Conservation (phyloP, 2,113 vertebrate species). For the Indicator indicator region DNA sequence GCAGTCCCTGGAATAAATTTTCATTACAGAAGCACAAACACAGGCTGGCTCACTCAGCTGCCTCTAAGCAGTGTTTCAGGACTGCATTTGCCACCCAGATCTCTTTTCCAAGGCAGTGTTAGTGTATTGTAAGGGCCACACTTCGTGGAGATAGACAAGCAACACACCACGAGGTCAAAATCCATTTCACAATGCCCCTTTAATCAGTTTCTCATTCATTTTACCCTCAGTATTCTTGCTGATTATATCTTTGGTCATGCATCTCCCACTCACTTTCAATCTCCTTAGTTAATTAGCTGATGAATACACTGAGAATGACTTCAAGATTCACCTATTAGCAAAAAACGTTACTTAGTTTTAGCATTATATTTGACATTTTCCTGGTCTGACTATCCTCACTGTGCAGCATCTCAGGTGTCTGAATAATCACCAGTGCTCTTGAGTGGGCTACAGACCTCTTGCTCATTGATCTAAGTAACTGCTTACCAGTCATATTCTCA, state of each 20-base stretch:
- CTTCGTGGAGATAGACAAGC: not conserved
- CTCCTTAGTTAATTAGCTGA: not conserved
- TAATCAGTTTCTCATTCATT: not conserved
- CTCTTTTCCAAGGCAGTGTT: not conserved
- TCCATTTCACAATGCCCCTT: not conserved
- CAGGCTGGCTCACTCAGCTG: rapidly evolving
- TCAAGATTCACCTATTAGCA: not conserved
- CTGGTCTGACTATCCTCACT: not conserved
- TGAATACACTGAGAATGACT: not conserved
- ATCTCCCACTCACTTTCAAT: not conserved
- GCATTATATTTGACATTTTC: not conserved
- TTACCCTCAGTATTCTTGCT: not conserved
- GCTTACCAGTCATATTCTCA: not conserved
- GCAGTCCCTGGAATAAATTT: not conserved
- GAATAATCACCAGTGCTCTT: not conserved
- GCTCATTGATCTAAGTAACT: not conserved
- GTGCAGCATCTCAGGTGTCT: not conserved
- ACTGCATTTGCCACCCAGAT: not conserved
- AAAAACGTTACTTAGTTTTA: not conserved
- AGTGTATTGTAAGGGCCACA: not conserved
- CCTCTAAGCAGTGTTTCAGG: not conserved
- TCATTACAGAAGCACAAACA: not conserved
- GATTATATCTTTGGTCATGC: not conserved
- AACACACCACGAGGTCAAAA: not conserved
- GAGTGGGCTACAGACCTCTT: not conserved